These are phyloP conservation scores for Battus philenor DNA, from an alignment of 1,140 invertebrate genomes.

Conservation along the genomic window DNA sequence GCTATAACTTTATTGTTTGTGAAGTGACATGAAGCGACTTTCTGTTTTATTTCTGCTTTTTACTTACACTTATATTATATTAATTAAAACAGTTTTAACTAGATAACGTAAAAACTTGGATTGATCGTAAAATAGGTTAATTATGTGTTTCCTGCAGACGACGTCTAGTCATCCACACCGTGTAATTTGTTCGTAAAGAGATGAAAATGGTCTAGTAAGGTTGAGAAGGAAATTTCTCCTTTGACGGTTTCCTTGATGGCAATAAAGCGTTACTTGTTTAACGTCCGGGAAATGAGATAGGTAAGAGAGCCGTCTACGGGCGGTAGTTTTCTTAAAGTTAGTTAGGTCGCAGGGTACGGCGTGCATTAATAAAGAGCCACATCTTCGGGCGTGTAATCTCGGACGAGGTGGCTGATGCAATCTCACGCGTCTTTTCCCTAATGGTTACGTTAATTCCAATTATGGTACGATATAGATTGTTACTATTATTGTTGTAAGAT, in stretches of 20 bases:
- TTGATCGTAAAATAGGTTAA: too few relatives aligned
- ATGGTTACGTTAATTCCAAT: conserved; percentile 12
- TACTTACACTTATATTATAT: too few relatives aligned
- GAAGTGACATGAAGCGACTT: background rate
- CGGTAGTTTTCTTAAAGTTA: conserved; percentile 51
- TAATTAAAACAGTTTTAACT: too few relatives aligned
- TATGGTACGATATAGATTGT: too few relatives aligned
- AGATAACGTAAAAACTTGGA: too few relatives aligned
- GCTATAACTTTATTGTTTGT: conserved; percentile 6
- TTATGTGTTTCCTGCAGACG: background rate
- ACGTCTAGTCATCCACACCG: conserved; percentile 30
- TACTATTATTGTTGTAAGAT: too few relatives aligned
- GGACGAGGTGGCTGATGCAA: background rate
- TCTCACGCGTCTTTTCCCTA: conserved; percentile 3
- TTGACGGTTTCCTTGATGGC: conserved; percentile 27
- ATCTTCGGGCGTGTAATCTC: conserved; percentile 33
- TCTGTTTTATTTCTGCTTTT: too few relatives aligned
- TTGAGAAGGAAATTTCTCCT: conserved; percentile 43
- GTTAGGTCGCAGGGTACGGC: conserved; percentile 31
- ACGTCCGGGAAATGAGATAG: conserved; percentile 42
- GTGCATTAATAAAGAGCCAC: conserved; percentile 48
- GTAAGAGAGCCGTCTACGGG: conserved; percentile 28
- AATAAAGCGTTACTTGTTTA: conserved; percentile 59
- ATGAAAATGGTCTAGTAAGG: conserved; percentile 44
- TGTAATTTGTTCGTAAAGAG: conserved; percentile 47